phyloP scores from a whole-genome alignment of 2,888 invertebrate species.

The Melanostoma mellinum region DNA sequence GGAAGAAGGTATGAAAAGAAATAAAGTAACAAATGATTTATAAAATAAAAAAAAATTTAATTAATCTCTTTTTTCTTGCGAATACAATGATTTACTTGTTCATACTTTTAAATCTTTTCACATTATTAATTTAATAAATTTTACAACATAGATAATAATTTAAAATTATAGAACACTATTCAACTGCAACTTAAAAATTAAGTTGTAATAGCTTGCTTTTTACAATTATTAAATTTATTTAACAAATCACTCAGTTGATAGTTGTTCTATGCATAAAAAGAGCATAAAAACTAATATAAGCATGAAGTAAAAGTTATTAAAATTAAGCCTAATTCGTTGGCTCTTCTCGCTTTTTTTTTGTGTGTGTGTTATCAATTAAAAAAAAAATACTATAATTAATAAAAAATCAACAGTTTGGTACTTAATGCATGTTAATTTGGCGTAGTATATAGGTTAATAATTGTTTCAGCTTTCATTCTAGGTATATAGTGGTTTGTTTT shows the following conservation, averaged over 20 bases:
- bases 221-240: slow-evolving; percentile 43
- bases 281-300: slow-evolving; percentile 40
- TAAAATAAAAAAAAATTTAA: slow-evolving; percentile 27
- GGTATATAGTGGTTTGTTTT: slow-evolving; percentile 37
- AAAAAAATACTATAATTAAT: slow-evolving; percentile 50
- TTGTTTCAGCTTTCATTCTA: slow-evolving; percentile 63
- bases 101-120: slow-evolving; percentile 3
- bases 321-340: slow-evolving; percentile 73
- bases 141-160: slow-evolving; percentile 68
- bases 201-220: slow-evolving; percentile 19
- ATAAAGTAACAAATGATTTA: slow-evolving; percentile 18
- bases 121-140: slow-evolving; percentile 51
- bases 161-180: slow-evolving; percentile 52
- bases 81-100: slow-evolving; percentile 26
- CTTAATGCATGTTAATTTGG: slow-evolving; percentile 73
- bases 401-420: slow-evolving; percentile 73
- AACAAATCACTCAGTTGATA: slow-evolving; percentile 61
- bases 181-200: slow-evolving; percentile 56
- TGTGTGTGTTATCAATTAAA: slow-evolving; percentile 60
- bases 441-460: slow-evolving; percentile 72
- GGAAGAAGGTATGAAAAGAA: slow-evolving; percentile 2
- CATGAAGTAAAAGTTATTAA: slow-evolving; percentile 53
- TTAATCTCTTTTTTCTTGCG: slow-evolving; percentile 47
- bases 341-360: slow-evolving; percentile 46
- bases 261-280: slow-evolving; percentile 35